Base-by-base conservation (phyloP, 2,888 invertebrate genomes). In the Notodonta ziczac region DNA sequence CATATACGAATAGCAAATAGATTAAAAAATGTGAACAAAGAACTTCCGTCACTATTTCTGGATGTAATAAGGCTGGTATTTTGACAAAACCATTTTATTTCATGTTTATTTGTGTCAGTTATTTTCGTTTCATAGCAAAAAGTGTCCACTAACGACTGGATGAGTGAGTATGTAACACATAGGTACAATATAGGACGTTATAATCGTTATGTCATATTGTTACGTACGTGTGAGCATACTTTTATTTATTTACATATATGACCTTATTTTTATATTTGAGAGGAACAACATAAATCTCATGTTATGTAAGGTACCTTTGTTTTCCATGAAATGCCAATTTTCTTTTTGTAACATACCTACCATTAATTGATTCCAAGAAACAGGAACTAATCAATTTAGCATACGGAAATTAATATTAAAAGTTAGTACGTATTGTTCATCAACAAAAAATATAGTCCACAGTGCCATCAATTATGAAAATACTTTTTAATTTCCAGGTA, bases 61-160 rank as follows among this genome's bases (percentile, higher is more conserved):
- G 62, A 62, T 65, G 69, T 68, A 72, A 74, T 65, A 63, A 62
- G 61, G 70, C 67, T 24, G 58, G 59, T 58, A 63, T 60, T 67
- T 70, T 66, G 59, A 54, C 44, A 62, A 61, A 68, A 68, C 55
- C 52, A 60, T 59, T 65, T 65, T 65, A 60, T 44, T 69, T 61
- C 63, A 57, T 72, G 64, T 72, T 73, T 62, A 63, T 65, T 67
- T 74, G 74, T 72, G 61, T 59, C 66, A 61, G 61, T 58, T 65
- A 42, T 60, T 60, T 60, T 62, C 65, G 42, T 59, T 71, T 72
- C 72, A 80, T 73, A 78, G 82, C 77, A 74, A 74, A 78, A 82
- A 76, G 72, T 78, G 80, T 76, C 67, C 64, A 70, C 71, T 77
- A 76, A 80, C 76, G 73, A 76, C 64, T 62, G 80, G 75, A 80